phyloP scores from a whole-genome alignment of 2,888 invertebrate genomes.

The Chrysolina oricalcia region DNA sequence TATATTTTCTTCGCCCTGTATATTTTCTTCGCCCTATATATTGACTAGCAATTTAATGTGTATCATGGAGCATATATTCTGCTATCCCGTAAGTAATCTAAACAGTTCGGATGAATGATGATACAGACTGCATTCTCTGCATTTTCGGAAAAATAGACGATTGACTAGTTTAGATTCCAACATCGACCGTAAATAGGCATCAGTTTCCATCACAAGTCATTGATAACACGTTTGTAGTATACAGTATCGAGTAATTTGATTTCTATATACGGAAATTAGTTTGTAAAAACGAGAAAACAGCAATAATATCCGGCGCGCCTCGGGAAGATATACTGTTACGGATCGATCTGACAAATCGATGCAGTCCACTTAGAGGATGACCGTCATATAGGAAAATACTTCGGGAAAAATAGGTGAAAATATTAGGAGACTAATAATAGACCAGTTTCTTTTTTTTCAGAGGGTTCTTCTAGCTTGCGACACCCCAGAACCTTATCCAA shows the following conservation, averaged over 20 bases:
- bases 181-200: constrained; percentile 8
- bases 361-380: background rate
- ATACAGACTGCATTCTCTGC: constrained; percentile 8
- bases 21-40: background rate
- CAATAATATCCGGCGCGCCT: constrained; percentile 25
- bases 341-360: constrained; percentile 5
- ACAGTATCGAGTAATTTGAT: constrained; percentile 24
- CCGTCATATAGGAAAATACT: background rate
- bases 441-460: too few relatives aligned
- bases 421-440: background rate
- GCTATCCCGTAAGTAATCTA: background rate
- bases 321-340: constrained; percentile 14
- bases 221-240: constrained; percentile 2
- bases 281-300: constrained; percentile 20
- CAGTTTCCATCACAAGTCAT: constrained; percentile 5
- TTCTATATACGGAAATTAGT: constrained; percentile 18
- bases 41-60: background rate
- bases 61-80: constrained; percentile 2
- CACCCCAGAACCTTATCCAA: too few relatives aligned
- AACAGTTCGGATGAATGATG: constrained; percentile 1
- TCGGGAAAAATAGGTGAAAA: background rate
- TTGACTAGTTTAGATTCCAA: background rate
- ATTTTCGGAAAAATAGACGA: constrained; percentile 10
- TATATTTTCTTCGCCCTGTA: background rate
- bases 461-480: too few relatives aligned